A percentile compares a stretch with the other conserved stretches of the same genome.
Evolutionary conservation across 2,113 vertebrate species (phyloP).

Genomic region (Archocentrus centrarchus): DNA sequence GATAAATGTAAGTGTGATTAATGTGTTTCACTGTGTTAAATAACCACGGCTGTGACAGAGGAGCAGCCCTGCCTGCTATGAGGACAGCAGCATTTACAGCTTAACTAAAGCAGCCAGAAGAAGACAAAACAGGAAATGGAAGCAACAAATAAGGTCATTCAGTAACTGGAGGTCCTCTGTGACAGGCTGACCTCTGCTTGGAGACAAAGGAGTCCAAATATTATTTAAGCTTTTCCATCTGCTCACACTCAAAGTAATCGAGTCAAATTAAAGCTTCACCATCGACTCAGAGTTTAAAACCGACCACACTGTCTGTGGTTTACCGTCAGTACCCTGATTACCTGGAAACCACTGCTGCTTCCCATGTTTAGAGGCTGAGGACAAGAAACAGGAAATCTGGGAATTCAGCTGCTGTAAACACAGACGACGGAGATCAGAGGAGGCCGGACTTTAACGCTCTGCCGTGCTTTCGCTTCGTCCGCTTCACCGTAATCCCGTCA

Average conservation of each 20-base stretch:
- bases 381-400: background rate
- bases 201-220: background rate
- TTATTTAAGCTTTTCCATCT: background rate
- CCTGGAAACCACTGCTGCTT: background rate
- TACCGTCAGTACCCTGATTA: background rate
- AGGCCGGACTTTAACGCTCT: background rate
- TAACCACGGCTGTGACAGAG: no score
- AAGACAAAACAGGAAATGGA: background rate
- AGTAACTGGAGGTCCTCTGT: background rate
- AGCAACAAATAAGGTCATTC: background rate
- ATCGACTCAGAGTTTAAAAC: no score
- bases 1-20: no score
- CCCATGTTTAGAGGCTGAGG: background rate
- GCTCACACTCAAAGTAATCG: background rate
- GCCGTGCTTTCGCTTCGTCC: background rate
- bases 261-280: fast-evolving
- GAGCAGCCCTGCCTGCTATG: background rate
- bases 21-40: no score
- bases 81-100: background rate
- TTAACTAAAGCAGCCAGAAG: background rate
- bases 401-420: background rate
- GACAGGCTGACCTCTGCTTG: background rate
- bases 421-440: background rate
- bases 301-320: background rate
- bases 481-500: no score